Evolutionary conservation across 2,888 invertebrate genomes (phyloP).

Genomic region (Acleris holmiana): DNA sequence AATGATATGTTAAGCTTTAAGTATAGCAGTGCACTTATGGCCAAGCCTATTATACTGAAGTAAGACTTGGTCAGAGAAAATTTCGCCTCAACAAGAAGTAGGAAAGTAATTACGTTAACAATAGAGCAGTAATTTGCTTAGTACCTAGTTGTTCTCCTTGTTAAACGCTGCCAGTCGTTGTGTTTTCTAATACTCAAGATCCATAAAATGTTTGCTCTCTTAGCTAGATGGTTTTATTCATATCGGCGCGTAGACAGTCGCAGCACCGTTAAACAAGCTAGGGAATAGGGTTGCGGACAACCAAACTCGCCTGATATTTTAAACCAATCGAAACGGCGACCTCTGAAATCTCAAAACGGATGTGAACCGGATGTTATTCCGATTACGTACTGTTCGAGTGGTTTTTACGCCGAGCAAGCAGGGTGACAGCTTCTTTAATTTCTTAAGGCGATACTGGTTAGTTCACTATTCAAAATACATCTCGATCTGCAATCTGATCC

Average conservation of each 20-base stretch:
- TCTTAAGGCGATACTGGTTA: slow-evolving; percentile 31
- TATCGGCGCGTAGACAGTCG: slow-evolving; percentile 56
- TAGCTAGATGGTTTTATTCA: slow-evolving; percentile 68
- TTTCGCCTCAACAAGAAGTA: slow-evolving; percentile 29
- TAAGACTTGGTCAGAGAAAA: slow-evolving; percentile 28
- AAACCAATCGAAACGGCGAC: slow-evolving; percentile 17
- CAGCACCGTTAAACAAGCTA: slow-evolving; percentile 71
- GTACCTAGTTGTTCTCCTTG: slow-evolving; percentile 31
- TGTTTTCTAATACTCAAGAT: slow-evolving; percentile 58
- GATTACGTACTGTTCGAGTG: slow-evolving; percentile 35
- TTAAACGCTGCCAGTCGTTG: slow-evolving; percentile 44
- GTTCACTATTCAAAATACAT: slow-evolving; percentile 31
- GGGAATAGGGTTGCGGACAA: slow-evolving; percentile 40
- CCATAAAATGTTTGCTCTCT: slow-evolving; percentile 63
- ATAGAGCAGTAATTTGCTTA: slow-evolving; percentile 39
- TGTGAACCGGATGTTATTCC: slow-evolving; percentile 34
- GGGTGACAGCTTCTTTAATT: slow-evolving; percentile 37
- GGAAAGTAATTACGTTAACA: slow-evolving; percentile 43
- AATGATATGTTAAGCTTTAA: background rate
- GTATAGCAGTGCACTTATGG: slow-evolving; percentile 2
- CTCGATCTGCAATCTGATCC: slow-evolving; percentile 24
- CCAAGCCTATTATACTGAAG: slow-evolving; percentile 21
- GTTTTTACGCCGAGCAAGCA: slow-evolving; percentile 30
- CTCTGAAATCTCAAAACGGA: slow-evolving; percentile 26
- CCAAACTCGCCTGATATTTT: slow-evolving; percentile 14